These are phyloP conservation scores for Sceliomorpha sp. DNA, from an alignment of 2,888 invertebrate species.

Conservation along the genomic window DNA sequence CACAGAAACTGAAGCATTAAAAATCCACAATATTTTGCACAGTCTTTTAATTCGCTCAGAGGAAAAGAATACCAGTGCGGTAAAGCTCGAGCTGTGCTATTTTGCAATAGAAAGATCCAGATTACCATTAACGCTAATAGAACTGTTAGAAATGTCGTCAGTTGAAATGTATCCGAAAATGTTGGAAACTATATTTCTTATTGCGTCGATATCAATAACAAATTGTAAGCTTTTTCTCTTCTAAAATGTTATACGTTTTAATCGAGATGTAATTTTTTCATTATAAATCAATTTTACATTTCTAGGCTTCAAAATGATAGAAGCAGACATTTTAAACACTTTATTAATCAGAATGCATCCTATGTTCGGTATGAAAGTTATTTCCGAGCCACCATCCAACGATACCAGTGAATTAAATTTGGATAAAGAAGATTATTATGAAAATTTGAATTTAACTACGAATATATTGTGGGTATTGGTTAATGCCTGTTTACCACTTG, in stretches of 20 bases:
- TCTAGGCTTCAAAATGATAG: conserved; percentile 74
- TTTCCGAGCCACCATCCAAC: conserved; percentile 52
- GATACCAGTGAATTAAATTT: conserved; percentile 23
- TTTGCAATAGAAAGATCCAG: conserved; percentile 71
- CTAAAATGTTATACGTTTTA: too few species aligned
- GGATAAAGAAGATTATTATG: conserved; percentile 49
- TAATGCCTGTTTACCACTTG: conserved; percentile 56
- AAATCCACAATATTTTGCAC: conserved; percentile 60
- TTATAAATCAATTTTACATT: not conserved
- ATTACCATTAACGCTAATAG: conserved; percentile 71
- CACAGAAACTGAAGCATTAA: conserved; percentile 46
- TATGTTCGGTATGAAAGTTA: conserved; percentile 63
- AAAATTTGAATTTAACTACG: conserved; percentile 55
- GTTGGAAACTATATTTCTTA: conserved; percentile 67
- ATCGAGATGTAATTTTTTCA: too few species aligned
- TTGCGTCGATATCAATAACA: conserved; percentile 65
- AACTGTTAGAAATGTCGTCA: conserved; percentile 69
- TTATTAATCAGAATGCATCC: conserved; percentile 75
- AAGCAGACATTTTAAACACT: conserved; percentile 70
- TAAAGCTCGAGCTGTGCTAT: conserved; percentile 59
- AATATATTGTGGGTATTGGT: conserved; percentile 65
- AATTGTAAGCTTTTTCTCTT: conserved; percentile 72
- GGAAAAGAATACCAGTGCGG: conserved; percentile 29
- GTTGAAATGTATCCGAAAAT: conserved; percentile 68
- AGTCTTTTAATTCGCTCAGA: conserved; percentile 51